Evolutionary conservation across 2,888 invertebrate species (phyloP).

Genomic region (Cepaea hortensis): DNA sequence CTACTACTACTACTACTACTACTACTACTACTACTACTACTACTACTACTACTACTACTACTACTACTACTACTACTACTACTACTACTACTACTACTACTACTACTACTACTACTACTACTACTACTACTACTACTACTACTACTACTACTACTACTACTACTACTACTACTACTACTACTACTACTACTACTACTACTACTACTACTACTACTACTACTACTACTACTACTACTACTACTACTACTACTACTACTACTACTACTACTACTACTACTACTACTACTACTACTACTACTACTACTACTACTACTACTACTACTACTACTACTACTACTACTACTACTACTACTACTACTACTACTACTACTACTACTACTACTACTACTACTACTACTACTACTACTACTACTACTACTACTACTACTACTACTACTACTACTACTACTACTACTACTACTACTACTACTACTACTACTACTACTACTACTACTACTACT

Average conservation of each 20-base stretch:
- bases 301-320: slow-evolving; percentile 35
- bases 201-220: too few species aligned
- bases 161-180: too few species aligned
- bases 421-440: slow-evolving; percentile 36
- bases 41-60: too few species aligned
- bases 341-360: slow-evolving; percentile 35
- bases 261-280: slow-evolving; percentile 11
- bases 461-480: slow-evolving; percentile 31
- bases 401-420: slow-evolving; percentile 17
- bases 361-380: slow-evolving; percentile 1
- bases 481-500: slow-evolving; percentile 3
- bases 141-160: too few species aligned
- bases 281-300: slow-evolving; percentile 21
- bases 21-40: slow-evolving; percentile 36
- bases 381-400: slow-evolving; percentile 16
- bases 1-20: slow-evolving; percentile 36
- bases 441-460: slow-evolving; percentile 34
- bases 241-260: not conserved
- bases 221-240: too few species aligned
- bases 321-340: slow-evolving; percentile 34
- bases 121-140: too few species aligned
- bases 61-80: too few species aligned
- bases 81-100: too few species aligned
- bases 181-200: too few species aligned
- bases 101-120: too few species aligned